Conservation (phyloP, 2,113 vertebrate genomes). For the Elachura formosa region DNA sequence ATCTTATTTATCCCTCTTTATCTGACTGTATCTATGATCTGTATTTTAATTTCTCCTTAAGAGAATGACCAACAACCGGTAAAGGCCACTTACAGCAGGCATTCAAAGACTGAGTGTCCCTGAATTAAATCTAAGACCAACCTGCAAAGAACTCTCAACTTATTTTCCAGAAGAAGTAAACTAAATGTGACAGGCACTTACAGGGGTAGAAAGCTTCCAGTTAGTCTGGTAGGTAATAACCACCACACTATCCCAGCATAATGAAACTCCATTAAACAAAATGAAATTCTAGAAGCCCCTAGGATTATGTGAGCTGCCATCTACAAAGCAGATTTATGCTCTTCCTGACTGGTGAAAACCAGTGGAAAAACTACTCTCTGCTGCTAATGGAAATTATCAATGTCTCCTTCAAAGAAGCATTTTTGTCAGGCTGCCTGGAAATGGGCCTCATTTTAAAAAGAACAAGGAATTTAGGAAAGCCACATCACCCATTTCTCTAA, state of each 20-base stretch:
- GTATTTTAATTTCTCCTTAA: not conserved
- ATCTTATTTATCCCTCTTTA: not conserved
- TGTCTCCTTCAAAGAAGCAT: not conserved
- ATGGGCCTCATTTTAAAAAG: not conserved
- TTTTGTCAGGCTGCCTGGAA: not conserved
- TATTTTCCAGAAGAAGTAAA: slow-evolving; percentile 6
- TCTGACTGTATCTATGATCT: not conserved
- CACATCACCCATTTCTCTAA: not conserved
- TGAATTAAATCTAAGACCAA: not conserved
- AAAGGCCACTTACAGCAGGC: not conserved
- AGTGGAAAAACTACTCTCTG: not conserved
- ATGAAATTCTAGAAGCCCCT: slow-evolving; percentile 18
- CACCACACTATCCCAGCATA: slow-evolving; percentile 3
- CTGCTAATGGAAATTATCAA: slow-evolving; percentile 42
- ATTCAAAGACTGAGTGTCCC: not conserved
- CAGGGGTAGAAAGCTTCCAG: not conserved
- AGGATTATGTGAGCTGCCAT: not conserved
- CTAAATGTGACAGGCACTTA: not conserved
- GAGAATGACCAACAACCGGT: not conserved
- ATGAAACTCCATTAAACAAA: not conserved
- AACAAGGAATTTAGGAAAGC: not conserved
- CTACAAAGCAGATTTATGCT: slow-evolving; percentile 11
- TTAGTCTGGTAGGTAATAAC: slow-evolving; percentile 23
- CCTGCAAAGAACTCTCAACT: not conserved
- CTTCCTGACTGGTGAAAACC: not conserved